Conservation (phyloP, 1,140 invertebrate genomes). For the Colletes latitarsis region DNA sequence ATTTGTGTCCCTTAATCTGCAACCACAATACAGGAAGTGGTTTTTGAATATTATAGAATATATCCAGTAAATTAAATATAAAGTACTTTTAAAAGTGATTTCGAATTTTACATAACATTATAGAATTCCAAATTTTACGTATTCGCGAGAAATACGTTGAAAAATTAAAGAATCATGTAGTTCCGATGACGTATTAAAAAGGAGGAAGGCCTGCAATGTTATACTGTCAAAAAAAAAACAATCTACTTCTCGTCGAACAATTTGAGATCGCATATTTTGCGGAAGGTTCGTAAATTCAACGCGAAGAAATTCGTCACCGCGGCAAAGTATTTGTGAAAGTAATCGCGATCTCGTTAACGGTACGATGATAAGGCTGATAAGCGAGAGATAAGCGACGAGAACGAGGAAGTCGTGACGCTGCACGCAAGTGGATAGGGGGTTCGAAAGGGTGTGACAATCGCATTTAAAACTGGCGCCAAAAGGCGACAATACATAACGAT, state of each 20-base stretch:
- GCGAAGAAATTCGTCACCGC: neutral
- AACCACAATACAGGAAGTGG: slow-evolving; percentile 8
- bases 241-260: neutral
- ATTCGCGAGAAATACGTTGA: neutral
- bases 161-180: neutral
- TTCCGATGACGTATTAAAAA: neutral
- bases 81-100: neutral
- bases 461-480: slow-evolving; percentile 53
- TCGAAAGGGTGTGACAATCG: slow-evolving; percentile 48
- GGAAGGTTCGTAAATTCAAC: neutral
- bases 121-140: too few relatives aligned
- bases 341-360: slow-evolving; percentile 11
- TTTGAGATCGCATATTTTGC: neutral
- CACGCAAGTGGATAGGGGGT: slow-evolving; percentile 20
- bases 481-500: slow-evolving; percentile 35
- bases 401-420: slow-evolving; percentile 25
- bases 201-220: neutral
- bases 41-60: neutral
- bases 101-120: neutral
- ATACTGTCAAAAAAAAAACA: slow-evolving; percentile 1
- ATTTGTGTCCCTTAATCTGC: neutral
- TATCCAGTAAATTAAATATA: neutral
- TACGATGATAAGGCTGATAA: slow-evolving; percentile 21
- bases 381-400: slow-evolving; percentile 31
- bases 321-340: slow-evolving; percentile 4